Conservation (phyloP, 35 echinoderm and acorn worm genomes). For the Amphiura filiformis region DNA sequence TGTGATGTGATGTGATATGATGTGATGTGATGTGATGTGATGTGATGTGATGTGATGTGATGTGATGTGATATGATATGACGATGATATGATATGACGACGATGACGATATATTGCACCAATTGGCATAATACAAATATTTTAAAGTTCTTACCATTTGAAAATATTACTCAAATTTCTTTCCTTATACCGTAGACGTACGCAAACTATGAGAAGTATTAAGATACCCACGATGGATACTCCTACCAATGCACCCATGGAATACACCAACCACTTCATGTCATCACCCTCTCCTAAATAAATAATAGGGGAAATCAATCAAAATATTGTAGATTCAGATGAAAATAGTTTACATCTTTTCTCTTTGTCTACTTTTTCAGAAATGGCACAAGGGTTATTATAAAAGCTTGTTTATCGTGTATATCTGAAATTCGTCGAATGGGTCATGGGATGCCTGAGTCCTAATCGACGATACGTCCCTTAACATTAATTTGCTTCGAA, state of each 20-base stretch:
- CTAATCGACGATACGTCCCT: not conserved
- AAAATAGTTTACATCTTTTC: not conserved
- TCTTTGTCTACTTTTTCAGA: not conserved
- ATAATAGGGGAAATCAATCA: not conserved
- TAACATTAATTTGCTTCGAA: too few species aligned
- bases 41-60: constrained; percentile 33
- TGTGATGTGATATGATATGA: constrained; percentile 32
- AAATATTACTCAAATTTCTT: not conserved
- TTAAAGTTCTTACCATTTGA: not conserved
- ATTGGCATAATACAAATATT: too few species aligned
- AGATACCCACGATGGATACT: not conserved
- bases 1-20: constrained; percentile 35
- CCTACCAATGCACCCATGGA: not conserved
- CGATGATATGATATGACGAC: not conserved
- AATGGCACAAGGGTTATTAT: not conserved
- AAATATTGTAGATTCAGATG: too few species aligned
- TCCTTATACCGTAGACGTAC: not conserved
- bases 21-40: constrained; percentile 36
- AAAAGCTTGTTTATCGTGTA: not conserved
- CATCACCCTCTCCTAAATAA: not conserved
- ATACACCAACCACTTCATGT: not conserved
- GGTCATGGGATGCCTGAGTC: not conserved
- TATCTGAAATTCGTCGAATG: not conserved
- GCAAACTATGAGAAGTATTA: not conserved
- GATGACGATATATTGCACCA: too few species aligned